Conservation (phyloP, 2,113 vertebrate genomes). For the Sylvilagus bachmani region DNA sequence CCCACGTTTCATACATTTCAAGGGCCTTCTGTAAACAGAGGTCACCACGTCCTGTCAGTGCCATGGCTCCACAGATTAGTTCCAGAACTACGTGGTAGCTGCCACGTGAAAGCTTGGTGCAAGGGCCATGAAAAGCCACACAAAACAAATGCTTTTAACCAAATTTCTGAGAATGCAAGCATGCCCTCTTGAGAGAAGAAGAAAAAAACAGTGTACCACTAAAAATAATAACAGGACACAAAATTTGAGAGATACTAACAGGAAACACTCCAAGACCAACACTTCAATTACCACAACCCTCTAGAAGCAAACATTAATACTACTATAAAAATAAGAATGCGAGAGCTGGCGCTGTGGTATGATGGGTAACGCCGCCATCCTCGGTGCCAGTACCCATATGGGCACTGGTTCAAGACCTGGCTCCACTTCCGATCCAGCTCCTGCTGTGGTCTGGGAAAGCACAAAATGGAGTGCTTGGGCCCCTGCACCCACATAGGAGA, state of each 20-base stretch:
- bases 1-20: too few species aligned
- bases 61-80: not conserved
- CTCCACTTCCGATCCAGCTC: too few species aligned
- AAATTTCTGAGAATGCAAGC: slow-evolving; percentile 52
- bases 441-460: too few species aligned
- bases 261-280: not conserved
- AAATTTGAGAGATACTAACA: not conserved
- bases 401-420: too few species aligned
- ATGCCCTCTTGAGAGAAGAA: slow-evolving; percentile 37
- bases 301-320: not conserved
- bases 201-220: not conserved
- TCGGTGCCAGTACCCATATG: too few species aligned
- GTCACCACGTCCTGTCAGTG: too few species aligned
- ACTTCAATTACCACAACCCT: not conserved
- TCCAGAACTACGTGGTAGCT: not conserved
- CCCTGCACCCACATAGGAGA: too few species aligned
- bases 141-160: not conserved
- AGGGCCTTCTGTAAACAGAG: too few species aligned
- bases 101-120: too few species aligned
- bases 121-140: not conserved
- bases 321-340: not conserved
- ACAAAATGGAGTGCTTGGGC: too few species aligned
- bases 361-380: too few species aligned
- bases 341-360: too few species aligned
- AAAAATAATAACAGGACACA: slow-evolving; percentile 2